Conservation (phyloP, 1,140 invertebrate genomes). For the Pteromalus puparum region DNA sequence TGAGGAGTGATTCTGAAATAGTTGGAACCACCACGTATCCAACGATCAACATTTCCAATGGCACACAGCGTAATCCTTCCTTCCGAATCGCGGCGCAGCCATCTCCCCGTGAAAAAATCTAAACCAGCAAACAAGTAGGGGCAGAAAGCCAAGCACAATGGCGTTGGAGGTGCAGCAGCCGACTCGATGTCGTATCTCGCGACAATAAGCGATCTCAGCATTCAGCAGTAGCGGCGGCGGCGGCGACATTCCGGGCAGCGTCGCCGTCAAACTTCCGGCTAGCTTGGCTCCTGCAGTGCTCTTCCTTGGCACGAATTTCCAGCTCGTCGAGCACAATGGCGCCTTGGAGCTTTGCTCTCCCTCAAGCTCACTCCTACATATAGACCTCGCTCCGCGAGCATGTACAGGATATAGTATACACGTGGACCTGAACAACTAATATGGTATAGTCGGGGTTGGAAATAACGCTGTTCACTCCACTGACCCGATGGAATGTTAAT, state of each 20-base stretch:
- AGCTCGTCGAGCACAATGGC: not conserved
- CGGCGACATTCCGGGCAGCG: not conserved
- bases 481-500: slow-evolving; percentile 57
- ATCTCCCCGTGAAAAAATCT: not conserved
- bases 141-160: not conserved
- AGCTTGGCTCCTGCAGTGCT: not conserved
- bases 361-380: not conserved
- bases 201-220: slow-evolving; percentile 15
- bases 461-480: slow-evolving; percentile 55
- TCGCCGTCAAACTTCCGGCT: slow-evolving; percentile 18
- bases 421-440: not conserved
- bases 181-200: not conserved
- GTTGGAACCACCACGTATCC: no score
- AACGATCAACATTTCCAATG: no score
- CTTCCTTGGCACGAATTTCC: slow-evolving; percentile 18
- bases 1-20: no score
- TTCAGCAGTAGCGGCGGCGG: not conserved
- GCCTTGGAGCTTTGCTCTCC: no score
- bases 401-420: not conserved
- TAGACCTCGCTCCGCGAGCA: not conserved
- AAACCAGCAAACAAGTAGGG: not conserved
- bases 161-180: no score
- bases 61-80: no score
- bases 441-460: slow-evolving; percentile 15
- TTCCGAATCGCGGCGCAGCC: no score